Conservation (phyloP, 2,113 vertebrate genomes). For the Gavialis gangeticus region DNA sequence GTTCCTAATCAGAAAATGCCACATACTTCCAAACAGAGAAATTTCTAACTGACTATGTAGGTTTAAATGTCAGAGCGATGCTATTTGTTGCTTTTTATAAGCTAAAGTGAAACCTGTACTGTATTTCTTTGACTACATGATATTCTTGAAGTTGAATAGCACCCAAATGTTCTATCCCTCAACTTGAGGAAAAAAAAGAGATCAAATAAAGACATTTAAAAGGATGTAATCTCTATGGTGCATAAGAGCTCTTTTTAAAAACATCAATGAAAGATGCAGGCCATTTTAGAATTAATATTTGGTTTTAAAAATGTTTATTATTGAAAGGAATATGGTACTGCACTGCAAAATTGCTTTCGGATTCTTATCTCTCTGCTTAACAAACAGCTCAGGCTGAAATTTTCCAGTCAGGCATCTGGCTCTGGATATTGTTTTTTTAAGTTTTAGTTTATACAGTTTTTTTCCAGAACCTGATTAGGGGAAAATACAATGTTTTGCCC, state of each 20-base stretch:
- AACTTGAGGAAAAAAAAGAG: no score
- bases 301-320: background rate
- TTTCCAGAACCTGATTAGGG: conserved; percentile 19
- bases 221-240: no score
- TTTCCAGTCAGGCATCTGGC: background rate
- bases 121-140: no score
- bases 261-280: no score
- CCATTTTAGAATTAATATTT: no score
- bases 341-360: background rate
- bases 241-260: no score
- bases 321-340: background rate
- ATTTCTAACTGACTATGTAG: conserved; percentile 11
- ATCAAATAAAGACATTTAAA: no score
- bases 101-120: background rate
- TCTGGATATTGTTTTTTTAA: background rate
- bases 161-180: no score
- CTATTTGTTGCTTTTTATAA: background rate
- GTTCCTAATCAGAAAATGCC: conserved; percentile 35
- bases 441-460: background rate
- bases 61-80: background rate
- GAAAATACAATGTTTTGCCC: background rate
- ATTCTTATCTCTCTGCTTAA: conserved; percentile 1
- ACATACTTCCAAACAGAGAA: background rate
- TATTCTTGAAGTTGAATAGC: no score
- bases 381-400: background rate